Conservation (phyloP, 1,140 invertebrate species). For the Sycobia sp. region DNA sequence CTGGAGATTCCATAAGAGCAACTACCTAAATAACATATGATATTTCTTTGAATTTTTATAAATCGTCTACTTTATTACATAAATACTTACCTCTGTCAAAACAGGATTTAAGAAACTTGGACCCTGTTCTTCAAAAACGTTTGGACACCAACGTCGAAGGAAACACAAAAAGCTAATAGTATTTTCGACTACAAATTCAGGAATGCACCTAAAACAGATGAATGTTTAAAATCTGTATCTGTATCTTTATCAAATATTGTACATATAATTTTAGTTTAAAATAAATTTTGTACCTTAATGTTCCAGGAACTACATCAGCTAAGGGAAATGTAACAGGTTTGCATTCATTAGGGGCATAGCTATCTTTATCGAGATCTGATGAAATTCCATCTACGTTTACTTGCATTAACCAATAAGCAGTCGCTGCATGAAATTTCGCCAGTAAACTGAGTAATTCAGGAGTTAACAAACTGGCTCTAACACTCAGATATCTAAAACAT, state of each 20-base stretch:
- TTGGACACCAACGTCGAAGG: conserved; percentile 68
- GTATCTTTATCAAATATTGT: neutral
- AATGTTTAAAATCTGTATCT: neutral
- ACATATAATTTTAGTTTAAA: neutral
- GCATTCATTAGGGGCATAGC: conserved; percentile 65
- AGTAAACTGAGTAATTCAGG: conserved; percentile 71
- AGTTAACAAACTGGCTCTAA: conserved; percentile 75
- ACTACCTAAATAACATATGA: conserved; percentile 45
- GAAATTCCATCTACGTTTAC: conserved; percentile 66
- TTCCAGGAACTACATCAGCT: conserved; percentile 66
- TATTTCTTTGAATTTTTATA: conserved; percentile 3
- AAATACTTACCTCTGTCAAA: conserved; percentile 69
- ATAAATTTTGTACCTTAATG: conserved; percentile 62
- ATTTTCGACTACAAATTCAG: conserved; percentile 91
- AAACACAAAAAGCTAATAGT: conserved; percentile 80
- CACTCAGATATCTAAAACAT: conserved; percentile 67
- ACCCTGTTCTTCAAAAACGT: conserved; percentile 68
- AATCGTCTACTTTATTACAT: neutral
- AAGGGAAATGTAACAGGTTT: conserved; percentile 71
- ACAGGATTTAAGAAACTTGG: conserved; percentile 70
- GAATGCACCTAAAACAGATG: conserved; percentile 73
- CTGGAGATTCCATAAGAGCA: conserved; percentile 74
- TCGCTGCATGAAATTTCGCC: conserved; percentile 78
- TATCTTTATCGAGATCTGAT: conserved; percentile 42
- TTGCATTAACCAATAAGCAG: conserved; percentile 84